These are phyloP conservation scores for Phortica variegata DNA, from an alignment of 1,140 invertebrate genomes.

Conservation along the genomic window DNA sequence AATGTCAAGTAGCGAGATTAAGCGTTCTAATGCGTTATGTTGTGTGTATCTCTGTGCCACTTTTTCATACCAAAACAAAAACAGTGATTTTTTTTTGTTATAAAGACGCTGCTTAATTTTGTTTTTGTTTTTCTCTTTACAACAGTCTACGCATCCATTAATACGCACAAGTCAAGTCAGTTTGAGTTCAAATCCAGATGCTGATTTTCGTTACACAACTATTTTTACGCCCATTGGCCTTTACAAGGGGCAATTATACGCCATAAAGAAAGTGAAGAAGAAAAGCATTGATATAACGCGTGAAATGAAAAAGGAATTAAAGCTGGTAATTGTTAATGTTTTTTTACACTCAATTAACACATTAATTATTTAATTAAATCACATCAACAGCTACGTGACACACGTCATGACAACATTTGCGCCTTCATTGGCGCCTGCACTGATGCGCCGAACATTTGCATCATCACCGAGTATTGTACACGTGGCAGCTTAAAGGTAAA, in stretches of 20 bases:
- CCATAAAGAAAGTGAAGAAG: conserved; percentile 82
- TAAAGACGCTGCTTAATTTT: too few relatives aligned
- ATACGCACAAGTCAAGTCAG: conserved; percentile 83
- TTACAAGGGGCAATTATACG: conserved; percentile 80
- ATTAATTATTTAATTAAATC: background rate
- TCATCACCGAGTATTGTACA: conserved; percentile 87
- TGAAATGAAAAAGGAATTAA: conserved; percentile 93
- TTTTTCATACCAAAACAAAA: background rate
- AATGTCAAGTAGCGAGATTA: background rate
- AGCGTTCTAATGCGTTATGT: background rate
- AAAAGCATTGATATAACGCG: conserved; percentile 87
- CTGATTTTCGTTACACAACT: conserved; percentile 80
- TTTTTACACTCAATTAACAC: background rate
- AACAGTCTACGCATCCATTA: conserved; percentile 61
- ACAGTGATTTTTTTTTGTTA: background rate
- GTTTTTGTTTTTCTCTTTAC: conserved; percentile 3
- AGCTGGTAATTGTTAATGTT: conserved; percentile 67
- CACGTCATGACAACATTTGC: conserved; percentile 88
- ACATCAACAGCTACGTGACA: conserved; percentile 77
- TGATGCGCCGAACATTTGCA: conserved; percentile 84
- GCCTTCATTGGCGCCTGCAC: conserved; percentile 93
- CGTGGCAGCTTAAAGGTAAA: conserved; percentile 82
- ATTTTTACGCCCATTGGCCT: conserved; percentile 87
- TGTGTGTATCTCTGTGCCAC: background rate
- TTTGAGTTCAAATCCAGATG: conserved; percentile 80